Base-by-base conservation (phyloP, 1,140 invertebrate genomes). In the Anthonomus grandis region DNA sequence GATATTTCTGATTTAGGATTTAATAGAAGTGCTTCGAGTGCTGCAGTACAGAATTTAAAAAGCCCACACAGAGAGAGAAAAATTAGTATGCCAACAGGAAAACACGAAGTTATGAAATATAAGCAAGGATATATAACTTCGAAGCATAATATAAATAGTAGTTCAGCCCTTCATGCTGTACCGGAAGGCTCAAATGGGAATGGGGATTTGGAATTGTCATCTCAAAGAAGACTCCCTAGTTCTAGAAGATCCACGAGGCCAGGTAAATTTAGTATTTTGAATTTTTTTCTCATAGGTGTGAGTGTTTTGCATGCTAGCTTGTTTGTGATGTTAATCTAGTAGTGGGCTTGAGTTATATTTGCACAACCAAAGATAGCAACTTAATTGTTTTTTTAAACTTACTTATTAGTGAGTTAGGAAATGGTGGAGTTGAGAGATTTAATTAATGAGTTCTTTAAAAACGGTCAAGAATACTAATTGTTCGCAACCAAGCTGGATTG, bases 101-200 rank as follows among this genome's bases (percentile, higher is more conserved):
- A 74, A 9, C 75, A 78, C 18, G 71, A 70, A 59, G 47, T 71
- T 8, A 61, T 64, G 34, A 58, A 60, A 27, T 63, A 62, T 13
- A 61, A 64, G 42, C 57, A 63, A 24, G 65, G 63, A 9, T 53
- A 64, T 34, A 51, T 62, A 25, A 63, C 62, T 8, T 64, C 63
- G 9, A 48, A 53, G 18, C 57, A 54, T 37, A 70, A 67, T 36
- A 65, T 69, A 52, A 62, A 66, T 31, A 70, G 68, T 41, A 81
- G 80, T 23, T 78, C 80, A n/a, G 77, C 81, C 2, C 66, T 83
- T 25, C 79, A 82, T 63, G 77, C 76, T 4, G 79, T 82, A 1
- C 81, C 80, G 0, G 82, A 83, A 64, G 71, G 67, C 3, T 67
- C 69, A 15, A 67, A 66, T 42, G 57, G 59, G 10, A 71, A 74